These are phyloP conservation scores for Pocillopora verrucosa DNA, from an alignment of 64 coral and sea anemone genomes.

Conservation along the genomic window DNA sequence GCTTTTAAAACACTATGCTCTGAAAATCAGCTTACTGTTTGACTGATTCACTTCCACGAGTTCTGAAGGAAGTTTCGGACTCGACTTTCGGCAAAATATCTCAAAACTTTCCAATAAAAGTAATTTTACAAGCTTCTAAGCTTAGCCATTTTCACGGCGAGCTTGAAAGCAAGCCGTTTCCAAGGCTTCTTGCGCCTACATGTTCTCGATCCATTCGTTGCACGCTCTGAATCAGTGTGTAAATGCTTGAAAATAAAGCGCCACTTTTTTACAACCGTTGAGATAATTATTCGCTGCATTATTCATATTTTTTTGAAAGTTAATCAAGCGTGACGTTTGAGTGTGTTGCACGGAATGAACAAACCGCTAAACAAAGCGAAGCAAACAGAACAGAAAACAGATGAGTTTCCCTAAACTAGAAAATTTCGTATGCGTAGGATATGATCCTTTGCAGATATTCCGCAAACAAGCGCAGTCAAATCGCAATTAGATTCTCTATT, in stretches of 20 bases:
- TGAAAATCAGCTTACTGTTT: too few species aligned
- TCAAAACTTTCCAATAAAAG: neutral
- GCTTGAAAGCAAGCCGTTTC: constrained; percentile 24
- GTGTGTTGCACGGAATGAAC: neutral
- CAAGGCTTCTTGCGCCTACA: neutral
- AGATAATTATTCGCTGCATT: constrained; percentile 3
- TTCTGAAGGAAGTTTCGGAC: neutral
- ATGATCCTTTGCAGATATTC: neutral
- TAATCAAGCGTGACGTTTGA: constrained; percentile 28
- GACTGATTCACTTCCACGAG: neutral
- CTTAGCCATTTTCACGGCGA: neutral
- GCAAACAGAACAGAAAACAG: neutral
- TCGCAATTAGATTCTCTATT: too few species aligned
- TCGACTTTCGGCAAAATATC: neutral
- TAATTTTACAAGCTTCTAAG: neutral
- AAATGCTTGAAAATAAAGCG: neutral
- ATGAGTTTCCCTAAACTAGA: neutral
- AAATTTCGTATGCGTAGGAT: neutral
- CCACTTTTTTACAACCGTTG: constrained; percentile 14
- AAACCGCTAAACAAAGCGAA: too few species aligned
- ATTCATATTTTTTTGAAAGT: constrained; percentile 15
- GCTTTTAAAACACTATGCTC: too few species aligned
- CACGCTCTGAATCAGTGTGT: neutral
- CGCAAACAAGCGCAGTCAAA: too few species aligned
- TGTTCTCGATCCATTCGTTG: neutral